These are phyloP conservation scores for Lithodes maja DNA, from an alignment of 2,888 invertebrate genomes.

Conservation along the genomic window DNA sequence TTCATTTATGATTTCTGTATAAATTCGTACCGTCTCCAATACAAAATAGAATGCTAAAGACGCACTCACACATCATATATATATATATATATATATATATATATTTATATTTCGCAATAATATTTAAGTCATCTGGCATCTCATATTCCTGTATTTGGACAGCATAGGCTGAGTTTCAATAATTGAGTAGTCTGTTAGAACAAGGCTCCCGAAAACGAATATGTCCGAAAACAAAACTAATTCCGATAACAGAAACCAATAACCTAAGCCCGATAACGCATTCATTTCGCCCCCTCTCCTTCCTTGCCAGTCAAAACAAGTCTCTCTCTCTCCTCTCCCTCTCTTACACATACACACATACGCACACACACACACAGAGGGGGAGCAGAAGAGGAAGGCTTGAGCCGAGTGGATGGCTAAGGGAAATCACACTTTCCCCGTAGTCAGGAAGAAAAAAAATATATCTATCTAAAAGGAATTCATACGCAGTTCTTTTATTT, in stretches of 20 bases:
- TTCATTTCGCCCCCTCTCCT: constrained; percentile 13
- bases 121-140: no score
- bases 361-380: not conserved
- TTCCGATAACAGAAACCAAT: constrained; percentile 14
- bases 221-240: not conserved
- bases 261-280: constrained; percentile 12
- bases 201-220: not conserved
- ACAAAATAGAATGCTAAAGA: no score
- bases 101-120: no score
- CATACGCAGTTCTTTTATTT: constrained; percentile 14
- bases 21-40: no score
- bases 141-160: no score
- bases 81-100: no score
- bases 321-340: not conserved
- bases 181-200: not conserved
- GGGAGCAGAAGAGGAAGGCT: not conserved
- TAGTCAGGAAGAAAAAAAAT: not conserved
- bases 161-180: no score
- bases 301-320: constrained; percentile 4
- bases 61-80: no score
- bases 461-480: constrained; percentile 13
- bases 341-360: not conserved
- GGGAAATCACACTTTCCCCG: not conserved
- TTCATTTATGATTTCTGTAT: no score
- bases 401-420: not conserved